Conservation (phyloP, 2,888 invertebrate genomes). For the Sicus ferrugineus region DNA sequence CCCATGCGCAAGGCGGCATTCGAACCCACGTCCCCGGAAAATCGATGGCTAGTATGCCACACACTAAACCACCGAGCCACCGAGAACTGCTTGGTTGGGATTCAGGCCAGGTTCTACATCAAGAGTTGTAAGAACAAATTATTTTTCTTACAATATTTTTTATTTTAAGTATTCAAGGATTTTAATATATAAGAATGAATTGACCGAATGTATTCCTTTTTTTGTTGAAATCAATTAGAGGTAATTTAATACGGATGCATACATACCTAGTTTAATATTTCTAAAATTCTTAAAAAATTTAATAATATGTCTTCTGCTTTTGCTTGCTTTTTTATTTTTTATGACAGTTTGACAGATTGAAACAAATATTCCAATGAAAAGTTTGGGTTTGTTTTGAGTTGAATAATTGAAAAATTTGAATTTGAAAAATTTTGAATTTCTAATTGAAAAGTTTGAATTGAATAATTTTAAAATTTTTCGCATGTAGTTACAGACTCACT, state of each 20-base stretch:
- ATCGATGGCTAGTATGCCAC: too few species aligned
- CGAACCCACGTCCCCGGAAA: too few species aligned
- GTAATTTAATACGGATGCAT: neutral
- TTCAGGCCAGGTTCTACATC: too few species aligned
- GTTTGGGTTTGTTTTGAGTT: too few species aligned
- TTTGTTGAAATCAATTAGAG: neutral
- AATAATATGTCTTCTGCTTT: neutral
- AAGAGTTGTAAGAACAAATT: too few species aligned
- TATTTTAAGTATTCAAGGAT: neutral
- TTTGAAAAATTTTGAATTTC: too few species aligned
- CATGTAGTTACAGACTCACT: neutral
- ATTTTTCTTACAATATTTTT: too few species aligned
- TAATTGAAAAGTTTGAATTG: too few species aligned
- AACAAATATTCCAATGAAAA: slow-evolving; percentile 2
- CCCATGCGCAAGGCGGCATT: too few species aligned
- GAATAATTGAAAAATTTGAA: too few species aligned
- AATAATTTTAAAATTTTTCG: neutral
- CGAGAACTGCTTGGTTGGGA: too few species aligned
- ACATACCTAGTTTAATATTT: neutral
- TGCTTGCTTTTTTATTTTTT: neutral
- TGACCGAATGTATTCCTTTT: neutral
- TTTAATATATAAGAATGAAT: neutral
- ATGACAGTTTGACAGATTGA: neutral
- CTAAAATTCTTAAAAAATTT: neutral
- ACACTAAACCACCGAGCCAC: too few species aligned